Evolutionary conservation across 1,140 invertebrate species (phyloP).

Genomic region (Panagrolaimus sp.): DNA sequence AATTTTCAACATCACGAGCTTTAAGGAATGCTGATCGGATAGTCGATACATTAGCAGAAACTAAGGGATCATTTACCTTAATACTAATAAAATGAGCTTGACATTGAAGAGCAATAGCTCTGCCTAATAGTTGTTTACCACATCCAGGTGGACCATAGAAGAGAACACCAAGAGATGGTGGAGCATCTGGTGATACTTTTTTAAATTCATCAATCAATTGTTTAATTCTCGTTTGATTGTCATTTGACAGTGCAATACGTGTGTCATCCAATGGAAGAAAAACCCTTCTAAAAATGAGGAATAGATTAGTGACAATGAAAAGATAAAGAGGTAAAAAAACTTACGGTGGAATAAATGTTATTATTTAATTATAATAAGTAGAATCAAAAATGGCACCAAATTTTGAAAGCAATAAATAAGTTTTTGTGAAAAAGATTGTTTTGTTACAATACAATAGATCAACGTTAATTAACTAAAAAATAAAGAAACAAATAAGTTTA

Average conservation of each 20-base stretch:
- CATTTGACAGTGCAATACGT: constrained; percentile 72
- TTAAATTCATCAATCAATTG: constrained; percentile 76
- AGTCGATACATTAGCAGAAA: constrained; percentile 99
- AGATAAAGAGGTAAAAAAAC: constrained; percentile 20
- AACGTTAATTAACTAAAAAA: no score
- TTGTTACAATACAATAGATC: no score
- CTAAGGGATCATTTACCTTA: constrained; percentile 94
- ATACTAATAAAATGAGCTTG: constrained; percentile 99
- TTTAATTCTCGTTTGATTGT: constrained; percentile 71
- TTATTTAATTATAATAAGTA: constrained; percentile 4
- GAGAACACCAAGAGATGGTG: background rate
- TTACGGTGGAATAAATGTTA: constrained; percentile 53
- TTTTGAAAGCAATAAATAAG: background rate
- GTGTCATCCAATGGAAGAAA: constrained; percentile 83
- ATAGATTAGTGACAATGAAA: constrained; percentile 13
- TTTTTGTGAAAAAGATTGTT: background rate
- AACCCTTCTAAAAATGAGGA: constrained; percentile 27
- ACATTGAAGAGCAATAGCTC: constrained; percentile 99
- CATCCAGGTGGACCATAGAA: constrained; percentile 63
- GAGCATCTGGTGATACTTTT: constrained; percentile 62
- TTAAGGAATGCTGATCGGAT: constrained; percentile 99
- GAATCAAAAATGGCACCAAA: background rate
- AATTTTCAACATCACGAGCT: constrained; percentile 95
- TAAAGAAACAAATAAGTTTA: no score
- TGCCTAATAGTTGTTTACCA: constrained; percentile 73